Evolutionary conservation across 2,888 invertebrate species (phyloP).

Genomic region (Schrankia costaestrigalis): DNA sequence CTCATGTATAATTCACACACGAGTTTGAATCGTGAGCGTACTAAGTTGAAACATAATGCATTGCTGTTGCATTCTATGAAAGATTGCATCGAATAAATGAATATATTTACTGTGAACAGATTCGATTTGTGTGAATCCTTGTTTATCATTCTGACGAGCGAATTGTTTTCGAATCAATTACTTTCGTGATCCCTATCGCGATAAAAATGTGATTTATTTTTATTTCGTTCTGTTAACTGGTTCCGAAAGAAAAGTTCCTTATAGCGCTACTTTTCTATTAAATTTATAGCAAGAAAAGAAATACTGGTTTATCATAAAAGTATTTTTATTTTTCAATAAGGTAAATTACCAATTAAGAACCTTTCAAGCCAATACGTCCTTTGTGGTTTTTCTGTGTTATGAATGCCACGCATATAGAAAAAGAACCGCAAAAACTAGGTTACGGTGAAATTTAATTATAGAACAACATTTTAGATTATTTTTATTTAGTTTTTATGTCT

Average conservation of each 20-base stretch:
- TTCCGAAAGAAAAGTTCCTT: slow-evolving; percentile 3
- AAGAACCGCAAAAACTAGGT: no score
- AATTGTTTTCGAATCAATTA: slow-evolving; percentile 17
- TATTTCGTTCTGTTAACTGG: slow-evolving; percentile 1
- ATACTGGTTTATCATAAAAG: no score
- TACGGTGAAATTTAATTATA: no score
- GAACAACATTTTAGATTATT: no score
- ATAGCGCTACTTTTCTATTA: slow-evolving; percentile 3
- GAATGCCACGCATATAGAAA: no score
- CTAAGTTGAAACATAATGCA: slow-evolving; percentile 51
- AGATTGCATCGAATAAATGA: slow-evolving; percentile 58
- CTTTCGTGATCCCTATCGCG: slow-evolving; percentile 1
- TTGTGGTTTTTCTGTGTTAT: no score
- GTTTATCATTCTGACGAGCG: slow-evolving; percentile 8
- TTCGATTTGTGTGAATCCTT: slow-evolving; percentile 18
- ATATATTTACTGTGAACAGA: slow-evolving; percentile 38
- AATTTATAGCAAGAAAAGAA: no score
- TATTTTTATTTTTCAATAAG: no score
- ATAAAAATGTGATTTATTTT: slow-evolving; percentile 6
- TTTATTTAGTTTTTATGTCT: no score
- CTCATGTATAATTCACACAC: slow-evolving; percentile 72
- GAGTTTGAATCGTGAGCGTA: slow-evolving; percentile 56
- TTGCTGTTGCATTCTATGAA: slow-evolving; percentile 53
- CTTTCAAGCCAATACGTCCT: no score
- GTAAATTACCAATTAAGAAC: no score